Conservation (phyloP, 1,140 invertebrate species). For the Drosophila nigrodunni region DNA sequence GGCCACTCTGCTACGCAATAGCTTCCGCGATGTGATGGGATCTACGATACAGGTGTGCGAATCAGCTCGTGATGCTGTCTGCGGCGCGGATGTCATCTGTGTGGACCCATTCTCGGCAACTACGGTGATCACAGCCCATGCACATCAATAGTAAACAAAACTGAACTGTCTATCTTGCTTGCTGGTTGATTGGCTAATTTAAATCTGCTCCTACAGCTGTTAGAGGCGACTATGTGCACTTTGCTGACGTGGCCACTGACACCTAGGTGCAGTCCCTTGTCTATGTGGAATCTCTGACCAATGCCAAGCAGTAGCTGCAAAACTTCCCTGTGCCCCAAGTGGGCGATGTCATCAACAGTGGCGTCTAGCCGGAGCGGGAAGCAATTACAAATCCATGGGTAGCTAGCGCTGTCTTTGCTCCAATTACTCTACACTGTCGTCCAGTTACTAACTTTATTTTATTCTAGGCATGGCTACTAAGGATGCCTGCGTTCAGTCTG, state of each 20-base stretch:
- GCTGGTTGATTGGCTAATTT: background rate
- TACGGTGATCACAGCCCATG: slow-evolving; percentile 45
- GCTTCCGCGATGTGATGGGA: slow-evolving; percentile 24
- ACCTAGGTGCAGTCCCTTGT: slow-evolving; percentile 78
- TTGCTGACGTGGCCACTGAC: slow-evolving; percentile 80
- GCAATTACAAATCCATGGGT: slow-evolving; percentile 68
- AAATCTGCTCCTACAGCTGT: slow-evolving; percentile 71
- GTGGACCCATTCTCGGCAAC: slow-evolving; percentile 56
- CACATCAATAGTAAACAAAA: slow-evolving; percentile 67
- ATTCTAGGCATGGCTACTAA: slow-evolving; percentile 69
- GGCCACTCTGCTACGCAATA: slow-evolving; percentile 59
- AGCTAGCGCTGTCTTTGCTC: background rate
- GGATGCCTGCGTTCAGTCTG: slow-evolving; percentile 65
- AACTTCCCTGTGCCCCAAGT: slow-evolving; percentile 77
- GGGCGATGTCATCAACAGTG: slow-evolving; percentile 74
- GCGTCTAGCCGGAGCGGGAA: slow-evolving; percentile 21
- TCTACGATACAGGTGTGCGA: slow-evolving; percentile 30
- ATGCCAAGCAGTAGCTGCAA: slow-evolving; percentile 81
- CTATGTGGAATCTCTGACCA: slow-evolving; percentile 83
- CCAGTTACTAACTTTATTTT: background rate
- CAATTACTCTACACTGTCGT: background rate
- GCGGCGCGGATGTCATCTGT: slow-evolving; percentile 62
- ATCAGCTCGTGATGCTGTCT: slow-evolving; percentile 34
- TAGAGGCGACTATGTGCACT: slow-evolving; percentile 82
- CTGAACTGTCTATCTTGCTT: background rate